A percentile compares a stretch with the other conserved stretches of the same genome.
Conservation (phyloP, 1,140 invertebrate species). For the Trichonephila clavata region DNA sequence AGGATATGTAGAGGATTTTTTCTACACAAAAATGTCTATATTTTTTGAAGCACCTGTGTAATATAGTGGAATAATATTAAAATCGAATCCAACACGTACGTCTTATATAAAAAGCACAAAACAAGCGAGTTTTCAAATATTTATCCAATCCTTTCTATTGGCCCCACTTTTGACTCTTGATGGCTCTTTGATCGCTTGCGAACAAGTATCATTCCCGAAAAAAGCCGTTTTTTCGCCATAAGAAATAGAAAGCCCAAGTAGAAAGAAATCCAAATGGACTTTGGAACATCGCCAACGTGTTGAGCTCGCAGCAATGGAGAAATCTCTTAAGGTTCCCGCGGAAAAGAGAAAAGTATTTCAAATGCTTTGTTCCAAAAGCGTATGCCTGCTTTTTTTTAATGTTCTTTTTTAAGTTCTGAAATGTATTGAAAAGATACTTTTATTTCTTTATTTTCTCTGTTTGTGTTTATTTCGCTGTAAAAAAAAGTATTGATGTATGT, state of each 20-base stretch:
- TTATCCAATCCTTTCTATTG: background rate
- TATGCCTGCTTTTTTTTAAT: background rate
- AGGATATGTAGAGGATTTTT: background rate
- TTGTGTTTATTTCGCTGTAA: slow-evolving; percentile 8
- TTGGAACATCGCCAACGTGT: slow-evolving; percentile 44
- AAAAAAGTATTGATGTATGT: background rate
- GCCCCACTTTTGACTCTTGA: slow-evolving; percentile 14
- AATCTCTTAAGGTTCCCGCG: slow-evolving; percentile 26
- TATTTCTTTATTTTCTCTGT: background rate
- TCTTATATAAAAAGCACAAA: background rate
- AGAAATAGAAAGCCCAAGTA: background rate
- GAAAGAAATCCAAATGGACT: slow-evolving; percentile 26
- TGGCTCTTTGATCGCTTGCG: slow-evolving; percentile 36
- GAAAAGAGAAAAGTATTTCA: background rate
- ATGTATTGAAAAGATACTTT: background rate
- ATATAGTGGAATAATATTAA: background rate
- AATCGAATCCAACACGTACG: background rate
- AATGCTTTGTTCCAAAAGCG: slow-evolving; percentile 44
- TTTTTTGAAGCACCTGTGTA: background rate
- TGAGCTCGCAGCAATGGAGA: slow-evolving; percentile 26
- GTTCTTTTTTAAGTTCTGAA: background rate
- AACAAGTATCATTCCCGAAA: slow-evolving; percentile 32
- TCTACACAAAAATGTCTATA: background rate
- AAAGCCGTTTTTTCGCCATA: slow-evolving; percentile 29
- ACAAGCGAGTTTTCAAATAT: background rate